These are phyloP conservation scores for Leistus spinibarbis DNA, from an alignment of 2,888 invertebrate genomes.

Conservation along the genomic window DNA sequence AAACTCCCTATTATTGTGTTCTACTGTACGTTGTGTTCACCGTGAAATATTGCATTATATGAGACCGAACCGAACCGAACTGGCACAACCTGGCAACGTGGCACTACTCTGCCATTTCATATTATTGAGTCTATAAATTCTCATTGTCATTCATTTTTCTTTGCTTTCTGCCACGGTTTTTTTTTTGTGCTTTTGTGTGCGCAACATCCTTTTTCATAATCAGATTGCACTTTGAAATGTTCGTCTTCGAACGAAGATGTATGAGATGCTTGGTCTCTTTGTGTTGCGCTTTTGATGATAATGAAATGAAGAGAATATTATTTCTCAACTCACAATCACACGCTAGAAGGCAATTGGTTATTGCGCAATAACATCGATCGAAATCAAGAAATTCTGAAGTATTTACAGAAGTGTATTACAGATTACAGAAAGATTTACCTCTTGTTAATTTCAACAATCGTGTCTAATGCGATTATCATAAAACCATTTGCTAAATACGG, in stretches of 20 bases:
- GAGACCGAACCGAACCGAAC: background rate
- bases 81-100: background rate
- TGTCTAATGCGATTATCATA: no score
- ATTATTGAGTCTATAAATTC: slow-evolving; percentile 36
- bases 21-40: slow-evolving; percentile 21
- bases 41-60: slow-evolving; percentile 29
- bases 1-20: slow-evolving; percentile 44
- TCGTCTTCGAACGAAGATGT: background rate
- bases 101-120: slow-evolving; percentile 1
- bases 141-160: slow-evolving; percentile 33
- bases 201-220: slow-evolving; percentile 21
- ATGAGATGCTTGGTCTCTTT: background rate
- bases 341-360: no score
- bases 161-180: no score
- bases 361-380: no score
- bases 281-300: background rate
- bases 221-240: background rate
- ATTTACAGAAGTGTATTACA: no score
- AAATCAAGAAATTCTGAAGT: no score
- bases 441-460: no score
- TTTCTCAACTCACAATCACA: no score
- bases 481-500: no score
- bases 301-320: no score
- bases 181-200: background rate
- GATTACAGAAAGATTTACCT: no score